Conservation (phyloP, 2,797 vertebrate species). For the Distichodus sexfasciatus region DNA sequence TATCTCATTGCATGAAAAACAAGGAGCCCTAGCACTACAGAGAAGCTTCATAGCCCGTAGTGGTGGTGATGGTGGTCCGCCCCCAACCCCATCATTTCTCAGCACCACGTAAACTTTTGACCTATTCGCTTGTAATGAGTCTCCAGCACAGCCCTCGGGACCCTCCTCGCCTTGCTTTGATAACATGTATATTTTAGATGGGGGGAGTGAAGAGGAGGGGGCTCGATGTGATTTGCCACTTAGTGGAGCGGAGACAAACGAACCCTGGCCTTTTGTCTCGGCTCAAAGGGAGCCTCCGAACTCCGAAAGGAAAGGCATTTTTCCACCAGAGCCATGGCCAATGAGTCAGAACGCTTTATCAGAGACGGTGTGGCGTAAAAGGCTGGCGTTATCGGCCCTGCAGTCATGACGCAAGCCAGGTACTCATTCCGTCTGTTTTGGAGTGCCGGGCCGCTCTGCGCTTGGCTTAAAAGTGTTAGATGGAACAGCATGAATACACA, state of each 20-base stretch:
- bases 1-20: neutral
- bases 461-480: conserved; percentile 3
- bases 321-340: conserved; percentile 13
- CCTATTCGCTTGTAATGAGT: conserved; percentile 6
- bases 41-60: neutral
- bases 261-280: conserved; percentile 37
- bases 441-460: neutral
- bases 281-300: neutral
- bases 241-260: conserved; percentile 29
- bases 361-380: conserved; percentile 9
- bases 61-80: neutral
- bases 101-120: conserved; percentile 19
- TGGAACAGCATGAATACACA: conserved; percentile 1
- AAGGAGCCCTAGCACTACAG: neutral
- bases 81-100: neutral
- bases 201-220: neutral
- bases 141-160: neutral
- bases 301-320: conserved; percentile 1
- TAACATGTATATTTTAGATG: conserved; percentile 8
- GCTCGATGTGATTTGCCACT: conserved; percentile 28
- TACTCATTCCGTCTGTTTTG: conserved; percentile 9
- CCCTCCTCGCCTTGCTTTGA: conserved; percentile 8
- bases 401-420: conserved; percentile 7
- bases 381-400: conserved; percentile 16
- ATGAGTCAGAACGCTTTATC: conserved; percentile 42